Base-by-base conservation (phyloP, 1,140 invertebrate genomes). In the Leptoteleia sp. region DNA sequence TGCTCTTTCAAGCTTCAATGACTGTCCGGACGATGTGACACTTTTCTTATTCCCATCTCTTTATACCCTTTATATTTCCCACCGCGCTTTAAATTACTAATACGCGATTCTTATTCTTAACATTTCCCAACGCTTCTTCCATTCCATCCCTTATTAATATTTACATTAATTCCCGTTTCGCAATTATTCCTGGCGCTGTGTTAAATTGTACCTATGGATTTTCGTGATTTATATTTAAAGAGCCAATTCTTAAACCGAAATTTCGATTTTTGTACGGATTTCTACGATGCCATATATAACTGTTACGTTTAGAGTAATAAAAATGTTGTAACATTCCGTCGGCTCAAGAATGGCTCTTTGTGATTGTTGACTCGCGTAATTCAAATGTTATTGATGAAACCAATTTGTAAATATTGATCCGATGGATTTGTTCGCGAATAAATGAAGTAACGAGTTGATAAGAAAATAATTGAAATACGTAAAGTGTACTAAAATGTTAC, bases 221-320 rank as follows among this genome's bases (percentile, higher is more conserved):
- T 17, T 17, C n/a, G n/a, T n/a, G n/a, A n/a, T n/a, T n/a, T n/a
- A n/a, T n/a, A 47, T 47, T 25, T 25, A 47, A 73, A 40, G 45
- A 68, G 11, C 11, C 9, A 16, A 40, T 40, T 40, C 37, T 40
- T 29, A 9, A 29, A 29, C 4, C 27, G 1, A 29, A 8, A 8
- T 1, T 29, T 29, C 27, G 6, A 29, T 9, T 29, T 29, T 8
- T 29, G 27, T 7, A 29, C 9, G 4, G 27, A 8, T 29, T n/a
- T n/a, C n/a, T n/a, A n/a, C n/a, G n/a, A n/a, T n/a, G n/a, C 7
- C 1, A 31, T 31, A 1, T 3, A 1, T 31, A 9, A 4, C 8
- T 7, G 29, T 31, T 31, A 8, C 8, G 3, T 9, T 29, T n/a
- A 7, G 29, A 31, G 8, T 3, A n/a, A n/a, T 5, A 22, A 22